These are phyloP conservation scores for Drosophila fuyamai DNA, from an alignment of 1,140 invertebrate species.

Conservation along the genomic window DNA sequence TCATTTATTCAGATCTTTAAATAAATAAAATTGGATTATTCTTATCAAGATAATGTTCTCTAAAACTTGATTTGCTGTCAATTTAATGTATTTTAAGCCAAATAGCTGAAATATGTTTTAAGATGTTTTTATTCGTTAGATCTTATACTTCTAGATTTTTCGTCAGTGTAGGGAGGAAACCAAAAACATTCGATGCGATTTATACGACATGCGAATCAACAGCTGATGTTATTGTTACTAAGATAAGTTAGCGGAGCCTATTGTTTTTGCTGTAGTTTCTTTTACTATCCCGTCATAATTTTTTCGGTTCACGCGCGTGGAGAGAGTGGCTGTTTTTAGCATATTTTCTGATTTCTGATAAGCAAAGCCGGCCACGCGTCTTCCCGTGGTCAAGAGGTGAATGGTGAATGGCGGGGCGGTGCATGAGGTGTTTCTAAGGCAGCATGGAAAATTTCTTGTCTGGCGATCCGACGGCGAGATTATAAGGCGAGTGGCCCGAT, in stretches of 20 bases:
- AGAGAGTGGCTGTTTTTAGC: constrained; percentile 30
- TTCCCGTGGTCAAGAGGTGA: constrained; percentile 45
- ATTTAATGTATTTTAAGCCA: too few species aligned
- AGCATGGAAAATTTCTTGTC: constrained; percentile 63
- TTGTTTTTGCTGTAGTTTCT: constrained; percentile 19
- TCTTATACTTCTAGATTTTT: not conserved
- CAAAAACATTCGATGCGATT: constrained; percentile 68
- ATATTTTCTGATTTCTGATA: constrained; percentile 69
- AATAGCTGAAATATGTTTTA: too few species aligned
- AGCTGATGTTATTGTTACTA: constrained; percentile 57
- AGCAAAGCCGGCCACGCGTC: constrained; percentile 61
- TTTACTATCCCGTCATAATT: constrained; percentile 11
- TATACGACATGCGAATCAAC: constrained; percentile 66
- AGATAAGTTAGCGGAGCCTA: constrained; percentile 46
- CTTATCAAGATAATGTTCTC: too few species aligned
- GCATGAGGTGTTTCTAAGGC: constrained; percentile 62
- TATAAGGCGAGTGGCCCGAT: constrained; percentile 44
- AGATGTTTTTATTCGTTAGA: too few species aligned
- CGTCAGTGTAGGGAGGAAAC: constrained; percentile 24
- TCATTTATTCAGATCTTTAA: too few species aligned
- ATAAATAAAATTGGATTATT: too few species aligned
- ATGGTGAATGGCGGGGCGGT: constrained; percentile 13
- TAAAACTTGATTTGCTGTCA: too few species aligned
- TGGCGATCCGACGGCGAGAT: constrained; percentile 46
- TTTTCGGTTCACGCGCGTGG: constrained; percentile 5